Base-by-base conservation (phyloP, 2,113 vertebrate species). In the Grus americana region DNA sequence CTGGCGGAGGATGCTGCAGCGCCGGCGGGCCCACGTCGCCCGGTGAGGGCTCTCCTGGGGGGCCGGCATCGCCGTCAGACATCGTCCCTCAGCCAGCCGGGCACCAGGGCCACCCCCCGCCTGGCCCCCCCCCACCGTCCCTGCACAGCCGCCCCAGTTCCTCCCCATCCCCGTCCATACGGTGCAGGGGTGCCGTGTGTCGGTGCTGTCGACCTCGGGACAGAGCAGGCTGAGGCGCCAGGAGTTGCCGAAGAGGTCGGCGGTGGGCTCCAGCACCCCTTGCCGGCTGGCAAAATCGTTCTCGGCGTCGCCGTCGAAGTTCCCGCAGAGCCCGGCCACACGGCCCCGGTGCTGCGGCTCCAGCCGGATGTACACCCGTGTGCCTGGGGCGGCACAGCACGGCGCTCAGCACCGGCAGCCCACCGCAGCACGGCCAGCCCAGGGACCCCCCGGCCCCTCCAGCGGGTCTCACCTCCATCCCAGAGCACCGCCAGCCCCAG, bases 141-240 rank as follows among this genome's bases (percentile, higher is more conserved):
- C 50, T 5, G 1, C 2, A 9, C 59, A 22, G 4, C 50, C 15
- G 1, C 34, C 34, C 23, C 7, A 5, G 11, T 5, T 21, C 22
- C 21, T 12, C 21, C 32, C 74, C 10, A 1, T 8, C 30, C 57
- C 97, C 98, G 2, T 23, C 5, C 86, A 76, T 88, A 99, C 98
- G 0, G 94, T 67, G 81, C 99, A 99, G 15, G 99, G 99, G 75
- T 99, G 98, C 8, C 75, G 88, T 11, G 97, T 85, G 30, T 98
- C 98, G 74, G 98, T 96, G 9, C 98, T 50, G 11, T 94, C 90
- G 9, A 98, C 98, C 62, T 99, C 99, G 0, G 99, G 99, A 84
- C 99, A 99, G 38, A 99, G 98, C 2, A 98, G 98, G 82, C 98
- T 99, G 97, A 99, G 98, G 68, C 98, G 98, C 99, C 99, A 99